Base-by-base conservation (phyloP, 1,140 invertebrate species). In the Drosophila albomicans region DNA sequence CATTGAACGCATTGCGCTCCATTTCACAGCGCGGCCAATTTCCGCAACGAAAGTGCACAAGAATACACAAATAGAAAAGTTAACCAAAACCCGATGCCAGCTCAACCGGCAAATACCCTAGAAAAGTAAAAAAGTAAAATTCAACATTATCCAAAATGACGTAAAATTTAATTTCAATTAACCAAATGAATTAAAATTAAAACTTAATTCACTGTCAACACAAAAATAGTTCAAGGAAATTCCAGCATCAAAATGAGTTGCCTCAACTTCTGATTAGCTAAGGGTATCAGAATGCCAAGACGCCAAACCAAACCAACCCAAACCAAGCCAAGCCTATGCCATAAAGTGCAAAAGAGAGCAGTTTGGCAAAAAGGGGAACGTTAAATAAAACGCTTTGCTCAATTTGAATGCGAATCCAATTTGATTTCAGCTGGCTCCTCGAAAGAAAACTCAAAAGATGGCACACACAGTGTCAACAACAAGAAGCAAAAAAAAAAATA, bases 371-470 rank as follows among this genome's bases (percentile, higher is more conserved):
- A 25, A 8, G 30, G 30, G 30, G 38, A 10, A 58, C 58, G 59
- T 75, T 82, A 67, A 64, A 75, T 65, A 77, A 81, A 74, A 54
- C 65, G 65, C 73, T 81, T 73, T 80, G 73, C 81, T 69, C 81
- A 85, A 84, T 84, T 84, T 84, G 49, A 85, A 84, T 85, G 73
- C 73, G 81, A 80, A 85, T 85, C 81, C 73, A 84, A 84, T 84
- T 84, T 85, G 68, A 87, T 77, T 88, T 82, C 69, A 46, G 84
- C 54, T 64, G 32, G 57, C 16, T 5, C 10, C 10, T 13, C 30
- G 32, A 38, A 48, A 58, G 79, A 87, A 69, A 77, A 80, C 82
- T 79, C 56, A 73, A 76, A 81, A 77, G 80, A 77, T 82, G 68
- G 35, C 35, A 62, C 72, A 75, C 76, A 70, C 52, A 79, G 66